A percentile compares a stretch with the other conserved stretches of the same genome.
Evolutionary conservation across 2,113 vertebrate genomes (phyloP).

Genomic region (Festucalex cinctus): DNA sequence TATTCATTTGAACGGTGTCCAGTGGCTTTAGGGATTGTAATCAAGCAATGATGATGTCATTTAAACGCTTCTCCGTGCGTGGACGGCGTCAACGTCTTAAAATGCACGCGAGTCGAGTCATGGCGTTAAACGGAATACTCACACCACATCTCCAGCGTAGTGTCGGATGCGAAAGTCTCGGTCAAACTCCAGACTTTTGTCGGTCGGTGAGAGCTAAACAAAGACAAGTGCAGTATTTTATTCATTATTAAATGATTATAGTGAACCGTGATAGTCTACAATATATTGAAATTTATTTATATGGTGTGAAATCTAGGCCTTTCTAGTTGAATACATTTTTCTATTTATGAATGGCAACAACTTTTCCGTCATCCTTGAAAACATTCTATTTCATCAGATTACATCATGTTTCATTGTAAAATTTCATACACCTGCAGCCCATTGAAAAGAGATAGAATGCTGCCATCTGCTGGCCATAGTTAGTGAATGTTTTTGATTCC

Average conservation of each 20-base stretch:
- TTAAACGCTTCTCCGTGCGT: neutral
- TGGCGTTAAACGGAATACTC: neutral
- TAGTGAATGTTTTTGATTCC: too few species aligned
- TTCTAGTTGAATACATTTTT: too few species aligned
- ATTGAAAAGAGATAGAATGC: too few species aligned
- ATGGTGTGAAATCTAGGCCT: too few species aligned
- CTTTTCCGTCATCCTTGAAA: too few species aligned
- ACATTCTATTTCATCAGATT: too few species aligned
- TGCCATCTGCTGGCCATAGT: too few species aligned
- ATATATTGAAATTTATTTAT: too few species aligned
- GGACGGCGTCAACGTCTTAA: neutral
- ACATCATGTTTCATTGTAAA: too few species aligned
- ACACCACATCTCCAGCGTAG: constrained; percentile 14
- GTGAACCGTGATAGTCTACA: too few species aligned
- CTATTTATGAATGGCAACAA: too few species aligned
- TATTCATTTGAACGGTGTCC: constrained; percentile 31
- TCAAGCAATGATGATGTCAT: constrained; percentile 6
- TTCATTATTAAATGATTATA: neutral
- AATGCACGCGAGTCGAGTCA: neutral
- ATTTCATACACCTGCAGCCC: too few species aligned
- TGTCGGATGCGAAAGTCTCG: constrained; percentile 13
- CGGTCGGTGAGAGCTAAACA: constrained; percentile 7
- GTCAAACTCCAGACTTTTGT: constrained; percentile 16
- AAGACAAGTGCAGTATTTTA: neutral
- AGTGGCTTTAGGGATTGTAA: constrained; percentile 19